Base-by-base conservation (phyloP, 2,113 vertebrate genomes). In the Lycaon pictus region DNA sequence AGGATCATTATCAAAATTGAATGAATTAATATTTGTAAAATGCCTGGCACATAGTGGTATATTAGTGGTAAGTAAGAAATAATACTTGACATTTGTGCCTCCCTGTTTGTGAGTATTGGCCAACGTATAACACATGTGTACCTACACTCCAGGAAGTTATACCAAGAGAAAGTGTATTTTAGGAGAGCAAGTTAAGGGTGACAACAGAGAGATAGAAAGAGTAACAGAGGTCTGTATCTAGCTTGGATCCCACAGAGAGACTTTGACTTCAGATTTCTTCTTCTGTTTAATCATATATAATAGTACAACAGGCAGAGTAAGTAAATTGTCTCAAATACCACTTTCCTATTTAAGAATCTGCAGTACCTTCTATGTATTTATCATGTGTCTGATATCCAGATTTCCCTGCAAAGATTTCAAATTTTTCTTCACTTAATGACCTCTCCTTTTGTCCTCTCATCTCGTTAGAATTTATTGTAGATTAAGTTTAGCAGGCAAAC, bases 1-100 rank as follows among this genome's bases (percentile, higher is more conserved):
- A 81, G 89, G 65, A 20, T 88, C 35, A n/a, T 81, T 96, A 13
- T 80, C 56, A 87, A 79, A 77, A 58, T 37, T 74, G 69, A 85
- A 43, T 55, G 63, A 63, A 56, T 81, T 76, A 51, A 3, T 85
- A 76, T 60, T 89, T 86, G 2, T 62, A 67, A 81, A 89, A 35
- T 77, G 6, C 82, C 48, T 51, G 55, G 69, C 43, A 69, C n/a
- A 6, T n/a, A 90, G 67, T 90, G 9, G 23, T 72, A 0, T 81
- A 1, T 92, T 62, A 62, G 16, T 81, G 58, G 79, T 65, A 58
- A 76, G n/a, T 94, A 80, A 93, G 80, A 71, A 85, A 16, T 19
- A 48, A 84, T 86, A 53, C 43, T 56, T 90, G 58, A 48, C 17
- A 23, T 79, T 95, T 55, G 65, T 53, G 55, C 27, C 63, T 72